These are phyloP conservation scores for Taenioides sp. DNA, from an alignment of 2,797 vertebrate genomes.

Conservation along the genomic window DNA sequence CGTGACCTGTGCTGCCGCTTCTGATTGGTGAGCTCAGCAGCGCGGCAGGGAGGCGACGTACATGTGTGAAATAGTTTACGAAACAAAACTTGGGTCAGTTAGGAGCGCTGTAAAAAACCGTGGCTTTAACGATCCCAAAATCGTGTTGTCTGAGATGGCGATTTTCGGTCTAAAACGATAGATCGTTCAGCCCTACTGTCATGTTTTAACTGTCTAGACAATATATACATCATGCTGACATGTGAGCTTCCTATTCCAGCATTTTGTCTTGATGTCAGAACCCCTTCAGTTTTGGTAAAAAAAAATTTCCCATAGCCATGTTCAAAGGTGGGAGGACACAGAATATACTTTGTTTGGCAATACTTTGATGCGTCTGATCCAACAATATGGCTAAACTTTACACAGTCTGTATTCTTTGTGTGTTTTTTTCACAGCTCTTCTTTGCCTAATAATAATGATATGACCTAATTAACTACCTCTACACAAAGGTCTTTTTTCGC, in stretches of 20 bases:
- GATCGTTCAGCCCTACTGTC: too few relatives aligned
- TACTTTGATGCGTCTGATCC: conserved; percentile 2
- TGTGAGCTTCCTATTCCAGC: background rate
- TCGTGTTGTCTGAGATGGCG: too few relatives aligned
- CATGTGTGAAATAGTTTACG: too few relatives aligned
- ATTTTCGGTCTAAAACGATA: too few relatives aligned
- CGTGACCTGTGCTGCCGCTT: too few relatives aligned
- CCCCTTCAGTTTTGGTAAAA: background rate
- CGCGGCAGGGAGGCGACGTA: too few relatives aligned
- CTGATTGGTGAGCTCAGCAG: too few relatives aligned
- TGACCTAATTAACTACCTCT: conserved; percentile 7
- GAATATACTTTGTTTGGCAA: background rate
- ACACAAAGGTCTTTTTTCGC: conserved; percentile 1
- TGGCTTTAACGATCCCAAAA: too few relatives aligned
- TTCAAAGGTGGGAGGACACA: background rate
- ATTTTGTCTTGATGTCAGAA: background rate
- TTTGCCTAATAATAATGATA: background rate
- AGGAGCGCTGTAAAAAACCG: too few relatives aligned
- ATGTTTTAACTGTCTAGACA: background rate
- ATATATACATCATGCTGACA: background rate
- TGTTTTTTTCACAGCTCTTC: background rate
- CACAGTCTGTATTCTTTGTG: background rate
- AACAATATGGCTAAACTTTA: conserved; percentile 5
- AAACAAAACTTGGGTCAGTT: too few relatives aligned
- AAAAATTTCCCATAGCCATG: background rate